Conservation (phyloP, 2,797 vertebrate species). For the Columba guinea region DNA sequence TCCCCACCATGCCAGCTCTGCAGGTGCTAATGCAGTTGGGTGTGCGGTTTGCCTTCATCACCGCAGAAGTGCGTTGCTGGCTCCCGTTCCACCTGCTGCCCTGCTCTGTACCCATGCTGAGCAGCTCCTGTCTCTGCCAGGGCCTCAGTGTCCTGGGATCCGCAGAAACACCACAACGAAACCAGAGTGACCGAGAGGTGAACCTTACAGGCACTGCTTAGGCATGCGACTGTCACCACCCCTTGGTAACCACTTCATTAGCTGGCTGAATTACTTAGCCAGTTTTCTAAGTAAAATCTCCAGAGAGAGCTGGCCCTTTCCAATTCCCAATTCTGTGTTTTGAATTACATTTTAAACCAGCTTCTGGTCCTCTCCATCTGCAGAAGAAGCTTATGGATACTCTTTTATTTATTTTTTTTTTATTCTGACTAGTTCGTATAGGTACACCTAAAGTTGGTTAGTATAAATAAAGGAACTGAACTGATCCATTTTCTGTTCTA, state of each 20-base stretch:
- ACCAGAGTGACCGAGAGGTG: background rate
- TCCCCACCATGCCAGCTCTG: background rate
- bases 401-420: background rate
- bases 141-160: background rate
- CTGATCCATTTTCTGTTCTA: conserved; percentile 57
- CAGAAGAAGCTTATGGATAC: background rate
- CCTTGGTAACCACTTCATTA: background rate
- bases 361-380: background rate
- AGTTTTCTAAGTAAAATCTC: background rate
- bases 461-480: conserved; percentile 41
- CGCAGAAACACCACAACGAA: background rate
- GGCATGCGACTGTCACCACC: background rate
- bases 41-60: background rate
- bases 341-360: background rate
- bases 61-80: background rate
- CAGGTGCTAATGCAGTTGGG: background rate
- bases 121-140: background rate
- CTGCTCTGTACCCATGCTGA: rapidly evolving
- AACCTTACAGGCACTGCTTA: background rate
- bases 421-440: background rate
- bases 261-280: background rate
- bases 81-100: background rate
- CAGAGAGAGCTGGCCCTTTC: background rate
- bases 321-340: background rate
- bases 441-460: background rate